Evolutionary conservation across 2,113 vertebrate genomes (phyloP), one percentile per base, ranked within the genome.

Genomic region (Nansenia antarctica): DNA sequence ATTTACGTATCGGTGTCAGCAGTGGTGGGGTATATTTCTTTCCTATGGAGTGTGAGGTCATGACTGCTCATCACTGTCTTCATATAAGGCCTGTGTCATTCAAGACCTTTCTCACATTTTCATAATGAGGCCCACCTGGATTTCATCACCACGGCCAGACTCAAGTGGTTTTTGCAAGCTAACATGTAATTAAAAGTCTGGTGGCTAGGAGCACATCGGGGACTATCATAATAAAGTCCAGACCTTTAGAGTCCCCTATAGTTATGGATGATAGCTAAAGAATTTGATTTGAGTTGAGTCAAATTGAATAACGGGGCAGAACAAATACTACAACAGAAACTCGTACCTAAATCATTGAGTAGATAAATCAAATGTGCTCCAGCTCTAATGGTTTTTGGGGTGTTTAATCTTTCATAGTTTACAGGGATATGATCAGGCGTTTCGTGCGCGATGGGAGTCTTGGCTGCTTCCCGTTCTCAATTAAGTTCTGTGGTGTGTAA

Each of bases 401-500:
- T 65, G 76, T 57, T 67, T 32, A 52, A 62, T 61, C 20, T 31
- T 26, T 11, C 27, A 32, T 61, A 15, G 18, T 20, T 62, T 52
- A 61, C 15, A 15, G 29, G 42, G 11, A 78, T 79, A 78, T 58
- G 77, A 87, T 87, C 86, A 87, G 81, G 67, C 63, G 61, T 80
- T 79, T 81, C 82, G 72, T 52, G 74, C 69, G 73, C 73, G 71
- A 39, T 58, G 65, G 62, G 72, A 80, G 79, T 88, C 81, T n/a
- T n/a, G 85, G 80, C 83, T 85, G 81, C 79, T 39, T 6, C 63
- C 15, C 63, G n/a, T 9, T 85, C 69, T 66, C 76, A 72, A 70
- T 85, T 79, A 82, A 86, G 82, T 79, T 85, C 78, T 82, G 53
- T 72, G 73, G 81, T 75, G 77, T 89, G 84, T 81, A 84, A 78